These are phyloP conservation scores for Volucella zonaria DNA, from an alignment of 2,888 invertebrate species.

Conservation along the genomic window DNA sequence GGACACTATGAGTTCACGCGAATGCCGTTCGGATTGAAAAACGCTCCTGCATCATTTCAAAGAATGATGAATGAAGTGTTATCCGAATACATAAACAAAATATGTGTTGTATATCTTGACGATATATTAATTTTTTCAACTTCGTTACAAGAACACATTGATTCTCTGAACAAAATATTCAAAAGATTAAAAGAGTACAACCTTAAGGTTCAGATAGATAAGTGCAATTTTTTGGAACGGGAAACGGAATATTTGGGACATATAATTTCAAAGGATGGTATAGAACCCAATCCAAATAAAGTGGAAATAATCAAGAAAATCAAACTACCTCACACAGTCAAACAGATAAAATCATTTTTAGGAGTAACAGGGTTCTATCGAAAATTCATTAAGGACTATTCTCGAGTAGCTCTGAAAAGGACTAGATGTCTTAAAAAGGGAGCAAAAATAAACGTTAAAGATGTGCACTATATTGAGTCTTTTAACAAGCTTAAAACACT, in stretches of 20 bases:
- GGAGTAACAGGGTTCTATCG: slow-evolving; percentile 37
- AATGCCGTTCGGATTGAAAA: too few species aligned
- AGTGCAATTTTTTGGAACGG: slow-evolving; percentile 29
- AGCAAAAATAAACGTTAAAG: slow-evolving; percentile 43
- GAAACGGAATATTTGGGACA: slow-evolving; percentile 44
- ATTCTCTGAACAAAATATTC: slow-evolving; percentile 7
- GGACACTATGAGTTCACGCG: too few species aligned
- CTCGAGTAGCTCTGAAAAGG: slow-evolving; percentile 56
- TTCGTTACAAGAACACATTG: slow-evolving; percentile 16
- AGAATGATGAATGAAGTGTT: too few species aligned
- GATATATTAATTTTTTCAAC: slow-evolving; percentile 30
- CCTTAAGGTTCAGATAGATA: slow-evolving; percentile 20
- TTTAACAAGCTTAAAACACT: too few species aligned
- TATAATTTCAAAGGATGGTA: slow-evolving; percentile 47
- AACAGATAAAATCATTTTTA: slow-evolving; percentile 44
- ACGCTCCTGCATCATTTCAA: too few species aligned
- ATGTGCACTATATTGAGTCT: slow-evolving; percentile 43
- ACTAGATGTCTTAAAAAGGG: slow-evolving; percentile 51
- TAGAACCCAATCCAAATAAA: slow-evolving; percentile 62
- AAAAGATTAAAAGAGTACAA: not conserved
- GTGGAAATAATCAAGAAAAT: slow-evolving; percentile 38
- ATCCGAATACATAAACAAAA: too few species aligned
- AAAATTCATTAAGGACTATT: slow-evolving; percentile 60
- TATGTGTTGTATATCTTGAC: too few species aligned
- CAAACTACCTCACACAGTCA: slow-evolving; percentile 16